phyloP scores from a whole-genome alignment of 2,113 vertebrate species.

The Mystacornis crossleyi region DNA sequence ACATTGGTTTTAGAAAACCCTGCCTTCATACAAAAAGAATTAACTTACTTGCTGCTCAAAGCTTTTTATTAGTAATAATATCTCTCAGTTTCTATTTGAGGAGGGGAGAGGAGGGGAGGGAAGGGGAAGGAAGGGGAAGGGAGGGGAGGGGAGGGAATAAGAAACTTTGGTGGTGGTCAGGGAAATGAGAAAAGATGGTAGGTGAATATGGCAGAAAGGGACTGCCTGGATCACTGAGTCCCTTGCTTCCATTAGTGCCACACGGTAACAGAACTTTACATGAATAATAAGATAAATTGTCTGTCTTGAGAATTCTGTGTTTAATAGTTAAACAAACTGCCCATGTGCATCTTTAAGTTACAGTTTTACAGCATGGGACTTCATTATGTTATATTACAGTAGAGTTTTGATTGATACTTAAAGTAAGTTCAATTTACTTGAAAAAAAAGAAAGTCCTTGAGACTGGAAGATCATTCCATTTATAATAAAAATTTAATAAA shows the following conservation, averaged over 20 bases:
- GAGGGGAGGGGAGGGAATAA: too few species aligned
- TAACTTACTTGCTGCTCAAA: constrained; percentile 12
- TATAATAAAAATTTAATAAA: background rate
- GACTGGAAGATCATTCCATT: background rate
- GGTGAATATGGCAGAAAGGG: background rate
- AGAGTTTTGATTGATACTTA: background rate
- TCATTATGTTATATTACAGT: background rate
- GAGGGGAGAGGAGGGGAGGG: too few species aligned
- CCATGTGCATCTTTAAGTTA: background rate
- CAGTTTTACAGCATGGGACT: background rate
- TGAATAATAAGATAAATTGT: background rate
- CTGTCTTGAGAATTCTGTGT: background rate
- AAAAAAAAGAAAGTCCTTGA: background rate
- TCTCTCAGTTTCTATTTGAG: background rate
- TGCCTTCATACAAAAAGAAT: background rate
- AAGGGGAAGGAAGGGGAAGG: too few species aligned
- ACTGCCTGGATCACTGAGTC: background rate
- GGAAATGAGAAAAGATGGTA: background rate
- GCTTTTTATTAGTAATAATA: background rate
- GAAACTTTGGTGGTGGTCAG: background rate
- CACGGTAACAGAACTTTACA: background rate
- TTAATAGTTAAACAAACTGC: background rate
- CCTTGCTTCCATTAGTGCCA: background rate
- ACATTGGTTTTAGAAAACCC: background rate
- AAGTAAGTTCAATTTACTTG: background rate